A percentile compares a stretch with the other conserved stretches of the same genome.
Conservation (phyloP, 2,888 invertebrate species). For the Eulithis prunata region DNA sequence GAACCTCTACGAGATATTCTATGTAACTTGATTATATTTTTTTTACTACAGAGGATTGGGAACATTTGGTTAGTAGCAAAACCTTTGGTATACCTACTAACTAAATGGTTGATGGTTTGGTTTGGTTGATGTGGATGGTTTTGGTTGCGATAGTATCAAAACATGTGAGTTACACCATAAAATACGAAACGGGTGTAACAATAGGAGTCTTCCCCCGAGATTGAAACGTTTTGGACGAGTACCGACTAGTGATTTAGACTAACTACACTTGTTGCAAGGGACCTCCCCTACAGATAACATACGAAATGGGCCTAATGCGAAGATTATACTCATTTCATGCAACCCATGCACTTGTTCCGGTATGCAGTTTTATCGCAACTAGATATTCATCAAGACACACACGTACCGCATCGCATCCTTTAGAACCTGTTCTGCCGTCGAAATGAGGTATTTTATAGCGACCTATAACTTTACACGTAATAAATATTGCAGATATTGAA, state of each 20-base stretch:
- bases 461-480: slow-evolving; percentile 53
- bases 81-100: no score
- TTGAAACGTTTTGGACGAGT: slow-evolving; percentile 66
- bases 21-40: no score
- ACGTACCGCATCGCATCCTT: slow-evolving; percentile 38
- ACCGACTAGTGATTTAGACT: slow-evolving; percentile 74
- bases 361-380: slow-evolving; percentile 46
- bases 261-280: slow-evolving; percentile 76
- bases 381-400: slow-evolving; percentile 18
- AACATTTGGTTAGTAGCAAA: no score
- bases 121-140: no score
- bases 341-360: slow-evolving; percentile 58
- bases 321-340: slow-evolving; percentile 62
- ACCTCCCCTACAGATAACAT: slow-evolving; percentile 59
- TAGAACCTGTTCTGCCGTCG: slow-evolving; percentile 53
- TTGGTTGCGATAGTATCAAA: slow-evolving; percentile 59
- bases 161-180: slow-evolving; percentile 43
- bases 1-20: no score
- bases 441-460: slow-evolving; percentile 54
- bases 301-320: slow-evolving; percentile 70
- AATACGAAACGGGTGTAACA: slow-evolving; percentile 55
- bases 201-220: slow-evolving; percentile 68
- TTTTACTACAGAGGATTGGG: no score
- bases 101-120: no score
- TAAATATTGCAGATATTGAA: slow-evolving; percentile 60